Conservation (phyloP, 2,797 vertebrate genomes). For the Ficedula albicollis region DNA sequence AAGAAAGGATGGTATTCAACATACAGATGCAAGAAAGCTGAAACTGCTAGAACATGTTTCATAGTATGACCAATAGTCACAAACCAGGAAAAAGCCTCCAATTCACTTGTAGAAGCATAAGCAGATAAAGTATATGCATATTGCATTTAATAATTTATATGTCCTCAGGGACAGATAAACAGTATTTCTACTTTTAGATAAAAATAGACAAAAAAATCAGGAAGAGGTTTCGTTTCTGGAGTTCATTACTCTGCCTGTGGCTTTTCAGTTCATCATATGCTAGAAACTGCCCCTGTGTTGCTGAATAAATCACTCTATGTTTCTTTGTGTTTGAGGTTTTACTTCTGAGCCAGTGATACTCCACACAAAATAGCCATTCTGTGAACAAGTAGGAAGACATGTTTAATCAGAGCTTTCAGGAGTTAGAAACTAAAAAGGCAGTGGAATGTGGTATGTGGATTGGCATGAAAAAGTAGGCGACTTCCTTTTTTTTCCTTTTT, state of each 20-base stretch:
- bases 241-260: neutral
- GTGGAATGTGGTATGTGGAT: neutral
- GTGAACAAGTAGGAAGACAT: neutral
- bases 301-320: constrained; percentile 3
- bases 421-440: neutral
- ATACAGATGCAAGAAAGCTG: neutral
- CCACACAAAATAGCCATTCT: neutral
- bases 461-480: neutral
- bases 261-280: neutral
- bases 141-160: neutral
- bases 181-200: neutral
- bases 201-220: neutral
- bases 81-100: neutral
- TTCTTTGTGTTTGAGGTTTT: constrained; percentile 27
- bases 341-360: neutral
- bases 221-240: neutral
- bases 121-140: neutral
- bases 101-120: neutral
- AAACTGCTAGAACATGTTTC: neutral
- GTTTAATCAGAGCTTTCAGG: constrained; percentile 19
- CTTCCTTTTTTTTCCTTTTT: neutral
- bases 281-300: neutral
- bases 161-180: neutral
- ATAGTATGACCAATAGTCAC: neutral
- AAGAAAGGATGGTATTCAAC: neutral